These are phyloP conservation scores for Trinectes maculatus DNA, from an alignment of 2,113 vertebrate genomes.

Conservation along the genomic window DNA sequence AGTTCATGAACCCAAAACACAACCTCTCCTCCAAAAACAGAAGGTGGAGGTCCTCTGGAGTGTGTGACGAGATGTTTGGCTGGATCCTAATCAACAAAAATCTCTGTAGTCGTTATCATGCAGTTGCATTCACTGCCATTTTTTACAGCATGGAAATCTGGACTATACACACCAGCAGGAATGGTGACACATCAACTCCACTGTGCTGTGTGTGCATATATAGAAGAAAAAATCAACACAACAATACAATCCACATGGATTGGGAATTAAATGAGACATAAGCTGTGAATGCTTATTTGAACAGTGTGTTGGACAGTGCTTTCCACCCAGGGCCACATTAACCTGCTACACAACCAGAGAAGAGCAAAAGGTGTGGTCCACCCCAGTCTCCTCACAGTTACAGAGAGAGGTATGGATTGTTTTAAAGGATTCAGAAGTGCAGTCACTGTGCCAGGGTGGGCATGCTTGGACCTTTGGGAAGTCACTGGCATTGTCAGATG, in stretches of 20 bases:
- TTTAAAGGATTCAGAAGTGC: too few relatives aligned
- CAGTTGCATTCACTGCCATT: slow-evolving; percentile 47
- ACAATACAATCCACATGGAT: slow-evolving; percentile 6
- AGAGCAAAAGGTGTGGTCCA: not conserved
- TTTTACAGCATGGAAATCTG: slow-evolving; percentile 22
- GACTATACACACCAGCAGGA: too few relatives aligned
- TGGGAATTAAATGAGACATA: not conserved
- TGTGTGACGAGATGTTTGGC: slow-evolving; percentile 5
- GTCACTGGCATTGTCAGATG: too few relatives aligned
- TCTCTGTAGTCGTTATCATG: slow-evolving; percentile 43
- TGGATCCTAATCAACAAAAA: slow-evolving; percentile 12
- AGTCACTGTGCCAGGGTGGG: too few relatives aligned
- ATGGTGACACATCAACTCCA: too few relatives aligned
- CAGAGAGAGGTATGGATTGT: too few relatives aligned
- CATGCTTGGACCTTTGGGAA: too few relatives aligned
- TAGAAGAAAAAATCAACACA: slow-evolving; percentile 34
- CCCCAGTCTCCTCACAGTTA: not conserved
- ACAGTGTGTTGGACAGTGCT: not conserved
- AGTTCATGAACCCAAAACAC: slow-evolving; percentile 7
- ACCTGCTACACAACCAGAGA: too few relatives aligned
- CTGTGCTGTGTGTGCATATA: not conserved
- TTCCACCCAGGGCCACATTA: not conserved
- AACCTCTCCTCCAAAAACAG: not conserved
- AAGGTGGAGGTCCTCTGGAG: not conserved
- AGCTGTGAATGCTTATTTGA: not conserved